Evolutionary conservation across 2,888 invertebrate genomes (phyloP).

Genomic region (Cinara cedri): DNA sequence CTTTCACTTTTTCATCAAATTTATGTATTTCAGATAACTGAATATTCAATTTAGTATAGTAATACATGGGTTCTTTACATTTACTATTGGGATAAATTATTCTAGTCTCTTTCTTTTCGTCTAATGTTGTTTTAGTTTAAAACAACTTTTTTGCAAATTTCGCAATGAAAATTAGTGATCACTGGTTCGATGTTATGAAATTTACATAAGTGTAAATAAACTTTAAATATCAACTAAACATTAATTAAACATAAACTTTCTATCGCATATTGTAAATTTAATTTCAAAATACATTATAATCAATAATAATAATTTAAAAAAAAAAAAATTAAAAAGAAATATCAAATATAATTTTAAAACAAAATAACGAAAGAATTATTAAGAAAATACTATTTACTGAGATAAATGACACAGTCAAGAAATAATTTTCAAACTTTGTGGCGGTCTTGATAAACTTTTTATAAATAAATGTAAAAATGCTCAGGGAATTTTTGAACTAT

Average conservation of each 20-base stretch:
- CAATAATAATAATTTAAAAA: too few relatives aligned
- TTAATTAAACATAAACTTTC: background rate
- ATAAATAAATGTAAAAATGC: too few relatives aligned
- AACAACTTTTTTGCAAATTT: background rate
- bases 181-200: slow-evolving; percentile 2
- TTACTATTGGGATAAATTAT: background rate
- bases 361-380: too few relatives aligned
- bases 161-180: background rate
- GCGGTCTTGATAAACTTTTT: too few relatives aligned
- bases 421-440: too few relatives aligned
- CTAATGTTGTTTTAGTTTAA: background rate
- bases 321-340: too few relatives aligned
- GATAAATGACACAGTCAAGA: too few relatives aligned
- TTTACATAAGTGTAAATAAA: background rate
- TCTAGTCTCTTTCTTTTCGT: background rate
- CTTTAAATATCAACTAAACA: too few relatives aligned
- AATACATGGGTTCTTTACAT: background rate
- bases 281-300: background rate
- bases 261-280: background rate
- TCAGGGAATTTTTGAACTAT: too few relatives aligned
- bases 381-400: too few relatives aligned
- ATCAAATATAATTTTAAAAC: too few relatives aligned
- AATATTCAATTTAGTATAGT: background rate
- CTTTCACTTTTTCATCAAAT: background rate
- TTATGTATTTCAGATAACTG: background rate